Evolutionary conservation across 2,113 vertebrate species (phyloP).

Genomic region (Archilochus colubris): DNA sequence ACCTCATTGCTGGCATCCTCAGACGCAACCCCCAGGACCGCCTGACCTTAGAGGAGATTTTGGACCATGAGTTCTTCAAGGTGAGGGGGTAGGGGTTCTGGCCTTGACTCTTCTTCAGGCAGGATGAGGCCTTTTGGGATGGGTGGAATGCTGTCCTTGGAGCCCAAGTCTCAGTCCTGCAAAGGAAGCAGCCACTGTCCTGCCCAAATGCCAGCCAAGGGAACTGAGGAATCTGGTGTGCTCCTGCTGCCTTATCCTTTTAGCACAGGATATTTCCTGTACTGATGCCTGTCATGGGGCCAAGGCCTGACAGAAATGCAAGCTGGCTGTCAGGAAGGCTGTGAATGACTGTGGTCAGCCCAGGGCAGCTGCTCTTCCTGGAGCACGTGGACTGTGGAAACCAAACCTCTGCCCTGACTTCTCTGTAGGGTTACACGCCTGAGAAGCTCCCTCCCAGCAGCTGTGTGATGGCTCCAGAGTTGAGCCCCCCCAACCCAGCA

Average conservation of each 20-base stretch:
- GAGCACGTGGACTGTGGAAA: neutral
- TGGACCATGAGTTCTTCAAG: slow-evolving; percentile 97
- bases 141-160: neutral
- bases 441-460: slow-evolving; percentile 92
- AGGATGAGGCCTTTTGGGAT: neutral
- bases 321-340: slow-evolving; percentile 33
- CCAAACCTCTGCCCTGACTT: neutral
- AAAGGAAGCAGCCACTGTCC: neutral
- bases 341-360: slow-evolving; percentile 2
- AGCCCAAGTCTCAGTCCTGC: neutral
- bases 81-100: slow-evolving; percentile 59
- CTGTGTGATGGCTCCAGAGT: slow-evolving; percentile 91
- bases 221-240: neutral
- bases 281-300: neutral
- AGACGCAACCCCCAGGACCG: slow-evolving; percentile 89
- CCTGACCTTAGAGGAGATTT: slow-evolving; percentile 91
- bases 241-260: neutral
- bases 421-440: slow-evolving; percentile 89
- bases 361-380: neutral
- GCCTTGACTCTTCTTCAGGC: neutral
- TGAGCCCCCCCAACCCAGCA: slow-evolving; percentile 90
- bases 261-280: neutral
- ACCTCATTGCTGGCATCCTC: slow-evolving; percentile 88
- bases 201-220: neutral
- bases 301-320: neutral